Percentiles rank a stretch among this genome's conserved stretches.
Conservation (phyloP, 2,888 invertebrate species). For the Chrysopilus asiliformis region DNA sequence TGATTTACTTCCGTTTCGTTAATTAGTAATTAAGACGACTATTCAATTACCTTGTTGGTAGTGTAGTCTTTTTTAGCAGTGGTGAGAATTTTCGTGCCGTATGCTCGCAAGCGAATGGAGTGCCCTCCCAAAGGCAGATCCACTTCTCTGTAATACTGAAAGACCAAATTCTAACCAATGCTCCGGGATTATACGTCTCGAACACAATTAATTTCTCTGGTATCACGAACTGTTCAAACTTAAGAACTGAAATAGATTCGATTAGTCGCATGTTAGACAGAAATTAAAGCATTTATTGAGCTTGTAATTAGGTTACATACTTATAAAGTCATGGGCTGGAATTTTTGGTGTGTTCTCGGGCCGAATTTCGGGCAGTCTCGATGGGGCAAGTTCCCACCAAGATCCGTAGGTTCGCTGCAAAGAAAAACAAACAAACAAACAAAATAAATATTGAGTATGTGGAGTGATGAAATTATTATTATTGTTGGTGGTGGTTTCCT, state of each 20-base stretch:
- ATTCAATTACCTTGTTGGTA: slow-evolving; percentile 40
- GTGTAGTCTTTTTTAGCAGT: slow-evolving; percentile 44
- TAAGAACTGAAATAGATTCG: slow-evolving; percentile 25
- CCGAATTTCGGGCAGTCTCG: slow-evolving; percentile 54
- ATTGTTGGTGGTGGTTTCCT: no score
- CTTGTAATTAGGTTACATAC: slow-evolving; percentile 34
- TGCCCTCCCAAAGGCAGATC: slow-evolving; percentile 65
- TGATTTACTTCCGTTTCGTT: slow-evolving; percentile 4
- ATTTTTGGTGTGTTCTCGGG: slow-evolving; percentile 53
- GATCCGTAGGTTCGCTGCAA: slow-evolving; percentile 66
- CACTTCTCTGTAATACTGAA: slow-evolving; percentile 42
- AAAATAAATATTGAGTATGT: no score
- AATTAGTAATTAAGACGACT: not conserved
- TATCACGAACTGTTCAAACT: slow-evolving; percentile 32
- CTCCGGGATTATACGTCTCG: slow-evolving; percentile 79
- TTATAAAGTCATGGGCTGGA: slow-evolving; percentile 67
- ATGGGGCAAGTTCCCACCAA: slow-evolving; percentile 74
- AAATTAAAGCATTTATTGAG: slow-evolving; percentile 17
- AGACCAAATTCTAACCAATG: slow-evolving; percentile 69
- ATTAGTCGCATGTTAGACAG: not conserved
- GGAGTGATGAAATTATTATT: no score
- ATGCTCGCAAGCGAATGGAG: slow-evolving; percentile 46
- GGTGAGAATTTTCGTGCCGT: slow-evolving; percentile 65
- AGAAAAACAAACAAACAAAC: no score
- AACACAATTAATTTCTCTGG: slow-evolving; percentile 50